Percentiles rank a stretch among this genome's conserved stretches.
Evolutionary conservation across 2,888 invertebrate species (phyloP).

Genomic region (Tenodera sinensis): DNA sequence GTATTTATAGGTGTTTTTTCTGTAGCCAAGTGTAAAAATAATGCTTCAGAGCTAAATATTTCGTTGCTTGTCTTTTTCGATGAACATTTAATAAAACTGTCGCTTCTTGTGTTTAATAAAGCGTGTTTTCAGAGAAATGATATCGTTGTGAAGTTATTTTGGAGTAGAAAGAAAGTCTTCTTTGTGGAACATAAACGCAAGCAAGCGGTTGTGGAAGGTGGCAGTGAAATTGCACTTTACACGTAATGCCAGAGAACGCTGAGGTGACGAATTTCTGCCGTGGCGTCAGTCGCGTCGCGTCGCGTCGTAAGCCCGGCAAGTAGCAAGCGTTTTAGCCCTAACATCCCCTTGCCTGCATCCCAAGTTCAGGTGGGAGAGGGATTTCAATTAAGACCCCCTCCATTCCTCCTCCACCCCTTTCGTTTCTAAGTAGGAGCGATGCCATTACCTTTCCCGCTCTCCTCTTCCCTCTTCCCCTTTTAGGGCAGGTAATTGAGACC

Average conservation of each 20-base stretch:
- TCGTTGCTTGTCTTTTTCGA: too few species aligned
- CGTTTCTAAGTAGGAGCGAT: conserved; percentile 21
- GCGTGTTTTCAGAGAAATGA: too few species aligned
- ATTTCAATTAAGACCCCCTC: conserved; percentile 29
- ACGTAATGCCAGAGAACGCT: neutral
- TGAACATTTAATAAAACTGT: too few species aligned
- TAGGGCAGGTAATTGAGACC: conserved; percentile 36
- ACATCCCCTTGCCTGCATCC: conserved; percentile 16
- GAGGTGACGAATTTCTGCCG: neutral
- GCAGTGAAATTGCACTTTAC: neutral
- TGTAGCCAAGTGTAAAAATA: too few species aligned
- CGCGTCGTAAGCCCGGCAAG: neutral
- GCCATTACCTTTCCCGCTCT: conserved; percentile 23
- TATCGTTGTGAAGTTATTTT: too few species aligned
- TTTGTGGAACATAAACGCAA: too few species aligned
- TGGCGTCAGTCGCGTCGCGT: too few species aligned
- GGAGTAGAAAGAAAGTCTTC: too few species aligned
- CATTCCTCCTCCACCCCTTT: conserved; percentile 11
- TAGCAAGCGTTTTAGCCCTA: conserved; percentile 1
- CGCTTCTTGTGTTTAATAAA: too few species aligned
- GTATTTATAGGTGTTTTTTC: too few species aligned
- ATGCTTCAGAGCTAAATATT: too few species aligned
- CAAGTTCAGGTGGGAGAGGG: conserved; percentile 30
- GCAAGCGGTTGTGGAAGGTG: too few species aligned
- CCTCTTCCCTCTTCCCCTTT: conserved; percentile 24